phyloP scores from a whole-genome alignment of 2,888 invertebrate genomes.

The Kuschelorhynchus macadamiae region DNA sequence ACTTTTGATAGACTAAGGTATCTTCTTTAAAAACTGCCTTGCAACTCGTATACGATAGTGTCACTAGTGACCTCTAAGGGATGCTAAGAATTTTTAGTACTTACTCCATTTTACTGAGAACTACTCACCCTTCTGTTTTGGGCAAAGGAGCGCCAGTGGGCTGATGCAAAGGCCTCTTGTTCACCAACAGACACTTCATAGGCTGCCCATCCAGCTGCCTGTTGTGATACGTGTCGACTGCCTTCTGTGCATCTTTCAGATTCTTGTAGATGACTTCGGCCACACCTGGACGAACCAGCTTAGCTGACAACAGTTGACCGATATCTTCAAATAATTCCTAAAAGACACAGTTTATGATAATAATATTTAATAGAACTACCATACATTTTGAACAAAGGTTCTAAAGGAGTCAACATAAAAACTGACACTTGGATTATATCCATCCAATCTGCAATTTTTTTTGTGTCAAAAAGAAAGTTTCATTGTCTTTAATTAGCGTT shows the following conservation, averaged over 20 bases:
- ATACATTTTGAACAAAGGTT: no score
- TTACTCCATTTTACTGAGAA: background rate
- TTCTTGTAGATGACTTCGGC: slow-evolving; percentile 93
- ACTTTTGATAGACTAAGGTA: no score
- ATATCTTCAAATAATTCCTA: slow-evolving; percentile 95
- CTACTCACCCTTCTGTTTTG: slow-evolving; percentile 47
- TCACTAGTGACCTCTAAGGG: no score
- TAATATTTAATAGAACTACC: no score
- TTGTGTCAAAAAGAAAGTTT: no score
- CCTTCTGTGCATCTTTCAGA: slow-evolving; percentile 88
- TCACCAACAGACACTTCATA: slow-evolving; percentile 91
- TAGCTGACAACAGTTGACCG: slow-evolving; percentile 87
- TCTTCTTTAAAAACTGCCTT: no score
- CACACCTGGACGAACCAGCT: slow-evolving; percentile 87
- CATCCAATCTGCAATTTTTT: no score
- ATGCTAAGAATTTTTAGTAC: no score
- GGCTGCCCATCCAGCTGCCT: slow-evolving; percentile 93
- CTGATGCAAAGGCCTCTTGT: slow-evolving; percentile 78
- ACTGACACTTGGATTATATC: no score
- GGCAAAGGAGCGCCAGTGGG: slow-evolving; percentile 70
- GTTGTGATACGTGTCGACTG: slow-evolving; percentile 94
- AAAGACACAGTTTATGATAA: slow-evolving; percentile 1
- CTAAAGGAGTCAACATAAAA: no score
- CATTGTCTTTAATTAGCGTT: no score
- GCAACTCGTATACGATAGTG: no score